These are phyloP conservation scores for Lemur catta DNA, from an alignment of 2,797 vertebrate genomes.

Conservation along the genomic window DNA sequence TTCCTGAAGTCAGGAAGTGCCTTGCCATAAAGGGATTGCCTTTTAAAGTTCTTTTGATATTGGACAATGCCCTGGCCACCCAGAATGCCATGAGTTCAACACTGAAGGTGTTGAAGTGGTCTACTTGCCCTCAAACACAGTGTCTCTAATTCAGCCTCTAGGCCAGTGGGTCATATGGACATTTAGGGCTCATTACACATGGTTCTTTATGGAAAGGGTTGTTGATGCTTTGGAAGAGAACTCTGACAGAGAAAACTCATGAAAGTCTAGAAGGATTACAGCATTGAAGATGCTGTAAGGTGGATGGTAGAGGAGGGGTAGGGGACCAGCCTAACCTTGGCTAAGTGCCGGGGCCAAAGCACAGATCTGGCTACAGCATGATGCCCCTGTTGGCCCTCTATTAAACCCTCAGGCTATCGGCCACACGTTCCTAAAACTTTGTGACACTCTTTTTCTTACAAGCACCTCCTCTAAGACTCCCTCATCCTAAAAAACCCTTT, in stretches of 20 bases:
- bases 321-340: no score
- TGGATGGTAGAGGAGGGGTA: no score
- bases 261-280: neutral
- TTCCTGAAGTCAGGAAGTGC: neutral
- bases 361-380: no score
- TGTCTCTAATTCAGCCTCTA: neutral
- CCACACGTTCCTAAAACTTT: no score
- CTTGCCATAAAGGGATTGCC: neutral
- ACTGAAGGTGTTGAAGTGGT: neutral
- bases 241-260: neutral
- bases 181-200: neutral
- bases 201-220: neutral
- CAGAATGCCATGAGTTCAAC: neutral
- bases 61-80: neutral
- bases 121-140: neutral
- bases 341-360: no score
- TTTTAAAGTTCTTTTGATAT: neutral
- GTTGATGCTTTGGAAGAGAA: neutral
- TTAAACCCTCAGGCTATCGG: no score
- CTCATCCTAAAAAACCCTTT: no score
- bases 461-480: no score
- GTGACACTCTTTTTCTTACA: no score
- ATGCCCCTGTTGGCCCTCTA: no score
- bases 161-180: neutral
- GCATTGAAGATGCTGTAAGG: neutral